Evolutionary conservation across 2,797 vertebrate genomes (phyloP), one percentile per base, ranked within the genome.

Genomic region (Aplochiton taeniatus): DNA sequence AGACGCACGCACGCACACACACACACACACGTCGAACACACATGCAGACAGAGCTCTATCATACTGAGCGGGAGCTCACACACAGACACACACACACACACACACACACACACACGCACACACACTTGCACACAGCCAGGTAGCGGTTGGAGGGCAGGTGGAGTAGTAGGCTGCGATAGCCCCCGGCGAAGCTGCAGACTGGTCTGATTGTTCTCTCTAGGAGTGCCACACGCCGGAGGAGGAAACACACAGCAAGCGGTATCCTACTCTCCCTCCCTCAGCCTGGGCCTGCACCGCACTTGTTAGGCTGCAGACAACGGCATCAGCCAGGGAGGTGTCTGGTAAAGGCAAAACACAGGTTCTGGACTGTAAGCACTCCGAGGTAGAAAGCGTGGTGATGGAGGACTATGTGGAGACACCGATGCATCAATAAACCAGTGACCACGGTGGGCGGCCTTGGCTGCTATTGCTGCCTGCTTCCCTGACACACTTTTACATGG

Each of bases 401-500:
- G 66, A 18, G 46, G 55, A 49, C 63, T 60, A 61, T 41, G 41
- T 9, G 43, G 42, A 16, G 8, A 68, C 75, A 63, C 80, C 82
- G 71, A 68, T 66, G 69, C 73, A 71, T 85, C 78, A 83, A 85
- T 89, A 84, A 83, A 87, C 88, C 81, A 84, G 47, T 17, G 9
- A 77, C 86, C 80, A 83, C 85, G 73, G 72, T 61, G 75, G 82
- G 81, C 74, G 58, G 75, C 79, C 77, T 76, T 52, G 65, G 73
- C 77, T 82, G 78, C 77, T 78, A 66, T 76, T 75, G 80, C 79
- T 81, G 79, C 76, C 72, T 72, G 66, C 68, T 63, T 45, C 79
- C 74, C 78, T 78, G 78, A 81, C 78, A 84, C 76, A 79, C 76
- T 83, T 85, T 86, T 86, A 86, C 81, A 84, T 72, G 83, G 77